Conservation (phyloP, 2,888 invertebrate species). For the Rhamnusium bicolor region DNA sequence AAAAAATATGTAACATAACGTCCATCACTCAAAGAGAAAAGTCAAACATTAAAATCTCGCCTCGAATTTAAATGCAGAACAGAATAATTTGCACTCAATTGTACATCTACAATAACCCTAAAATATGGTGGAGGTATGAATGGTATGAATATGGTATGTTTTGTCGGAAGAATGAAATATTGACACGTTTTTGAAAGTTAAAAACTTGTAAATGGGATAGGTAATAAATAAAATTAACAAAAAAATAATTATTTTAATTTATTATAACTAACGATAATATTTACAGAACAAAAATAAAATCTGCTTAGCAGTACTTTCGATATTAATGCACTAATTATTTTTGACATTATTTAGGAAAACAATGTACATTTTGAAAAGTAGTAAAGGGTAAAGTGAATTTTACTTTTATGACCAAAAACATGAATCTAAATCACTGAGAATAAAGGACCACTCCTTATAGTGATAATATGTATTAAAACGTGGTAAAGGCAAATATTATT, state of each 20-base stretch:
- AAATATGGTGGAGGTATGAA: no score
- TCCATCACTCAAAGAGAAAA: no score
- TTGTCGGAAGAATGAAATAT: no score
- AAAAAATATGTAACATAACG: no score
- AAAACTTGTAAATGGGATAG: not conserved
- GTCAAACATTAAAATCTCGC: no score
- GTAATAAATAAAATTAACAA: conserved; percentile 43
- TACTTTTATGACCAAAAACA: conserved; percentile 27
- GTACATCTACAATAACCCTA: no score
- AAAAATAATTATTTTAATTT: conserved; percentile 59
- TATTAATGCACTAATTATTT: conserved; percentile 55
- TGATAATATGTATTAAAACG: not conserved
- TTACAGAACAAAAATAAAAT: conserved; percentile 70
- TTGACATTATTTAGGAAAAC: conserved; percentile 49
- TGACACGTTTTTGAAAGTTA: no score
- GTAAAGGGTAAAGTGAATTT: conserved; percentile 40
- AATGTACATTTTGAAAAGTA: conserved; percentile 41
- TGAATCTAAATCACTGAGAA: not conserved
- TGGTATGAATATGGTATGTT: no score
- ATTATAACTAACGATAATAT: conserved; percentile 70
- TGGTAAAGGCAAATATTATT: no score
- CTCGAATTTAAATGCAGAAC: no score
- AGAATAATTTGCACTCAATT: no score
- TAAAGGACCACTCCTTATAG: conserved; percentile 6
- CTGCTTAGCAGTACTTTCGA: conserved; percentile 68